Percentiles rank a stretch among this genome's conserved stretches.
phyloP scores from a whole-genome alignment of 2,888 invertebrate genomes.

The Caenorhabditis sp. region DNA sequence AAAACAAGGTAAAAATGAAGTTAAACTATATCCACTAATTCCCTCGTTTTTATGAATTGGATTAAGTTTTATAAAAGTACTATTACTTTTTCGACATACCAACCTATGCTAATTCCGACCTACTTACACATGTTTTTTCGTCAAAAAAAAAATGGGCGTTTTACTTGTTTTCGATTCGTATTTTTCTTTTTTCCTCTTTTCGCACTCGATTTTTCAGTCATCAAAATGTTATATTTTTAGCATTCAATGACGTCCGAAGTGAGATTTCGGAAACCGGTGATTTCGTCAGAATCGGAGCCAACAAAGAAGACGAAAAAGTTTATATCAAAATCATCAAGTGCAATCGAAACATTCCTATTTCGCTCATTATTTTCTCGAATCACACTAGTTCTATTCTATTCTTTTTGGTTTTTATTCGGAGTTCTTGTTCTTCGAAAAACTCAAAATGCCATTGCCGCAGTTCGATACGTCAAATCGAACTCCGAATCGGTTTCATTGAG shows the following conservation, averaged over 20 bases:
- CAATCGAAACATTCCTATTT: conserved; percentile 2
- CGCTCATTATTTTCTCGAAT: conserved; percentile 21
- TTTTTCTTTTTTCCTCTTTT: background rate
- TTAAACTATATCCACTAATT: no score
- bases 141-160: background rate
- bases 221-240: background rate
- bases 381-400: conserved; percentile 40
- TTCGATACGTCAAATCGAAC: conserved; percentile 65
- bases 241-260: background rate
- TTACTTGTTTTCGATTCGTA: background rate
- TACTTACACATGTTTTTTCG: background rate
- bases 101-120: background rate
- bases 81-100: background rate
- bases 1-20: no score
- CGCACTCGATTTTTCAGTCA: background rate
- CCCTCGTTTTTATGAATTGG: no score
- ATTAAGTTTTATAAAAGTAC: no score
- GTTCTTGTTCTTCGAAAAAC: conserved; percentile 67
- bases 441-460: conserved; percentile 65
- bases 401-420: conserved; percentile 59
- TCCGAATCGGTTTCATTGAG: conserved; percentile 57
- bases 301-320: background rate
- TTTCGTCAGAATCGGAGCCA: no score
- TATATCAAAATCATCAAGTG: background rate
- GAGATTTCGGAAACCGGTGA: background rate